These are phyloP conservation scores for Oxyteleia sp. DNA, from an alignment of 2,888 invertebrate species.

Conservation along the genomic window DNA sequence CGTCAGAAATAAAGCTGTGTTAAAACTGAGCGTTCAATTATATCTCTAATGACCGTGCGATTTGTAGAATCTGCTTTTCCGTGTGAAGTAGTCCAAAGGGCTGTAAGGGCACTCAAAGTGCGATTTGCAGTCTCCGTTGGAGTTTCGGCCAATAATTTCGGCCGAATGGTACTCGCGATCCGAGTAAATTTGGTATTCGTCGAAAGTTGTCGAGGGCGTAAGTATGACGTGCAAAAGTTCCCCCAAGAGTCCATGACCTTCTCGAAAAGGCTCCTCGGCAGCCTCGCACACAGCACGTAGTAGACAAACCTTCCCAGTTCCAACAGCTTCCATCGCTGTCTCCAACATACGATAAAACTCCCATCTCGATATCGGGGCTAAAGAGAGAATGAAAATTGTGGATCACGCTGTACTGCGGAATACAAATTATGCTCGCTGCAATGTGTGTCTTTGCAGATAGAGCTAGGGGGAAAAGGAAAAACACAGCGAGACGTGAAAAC, in stretches of 20 bases:
- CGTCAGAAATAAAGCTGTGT: no score
- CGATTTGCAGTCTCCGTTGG: constrained; percentile 86
- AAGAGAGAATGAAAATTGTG: constrained; percentile 64
- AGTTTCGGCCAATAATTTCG: constrained; percentile 86
- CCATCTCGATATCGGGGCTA: constrained; percentile 87
- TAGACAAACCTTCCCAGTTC: constrained; percentile 89
- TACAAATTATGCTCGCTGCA: constrained; percentile 51
- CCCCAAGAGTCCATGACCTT: constrained; percentile 92
- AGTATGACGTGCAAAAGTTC: constrained; percentile 93
- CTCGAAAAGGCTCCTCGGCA: constrained; percentile 90
- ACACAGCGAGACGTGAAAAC: constrained; percentile 2
- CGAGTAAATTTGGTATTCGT: constrained; percentile 89
- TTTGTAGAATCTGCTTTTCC: constrained; percentile 23
- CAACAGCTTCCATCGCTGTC: constrained; percentile 88
- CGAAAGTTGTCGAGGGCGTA: constrained; percentile 91
- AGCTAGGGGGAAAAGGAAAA: neutral
- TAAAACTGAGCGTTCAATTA: no score
- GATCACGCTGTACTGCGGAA: constrained; percentile 49
- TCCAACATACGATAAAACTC: constrained; percentile 90
- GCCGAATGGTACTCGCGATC: constrained; percentile 92
- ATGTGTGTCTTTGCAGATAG: constrained; percentile 4
- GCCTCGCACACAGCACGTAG: constrained; percentile 93
- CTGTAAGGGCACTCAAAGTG: constrained; percentile 89
- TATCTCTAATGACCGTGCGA: no score
- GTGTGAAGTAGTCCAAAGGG: constrained; percentile 88